Evolutionary conservation across 2,113 vertebrate species (phyloP).

Genomic region (Anolis carolinensis): DNA sequence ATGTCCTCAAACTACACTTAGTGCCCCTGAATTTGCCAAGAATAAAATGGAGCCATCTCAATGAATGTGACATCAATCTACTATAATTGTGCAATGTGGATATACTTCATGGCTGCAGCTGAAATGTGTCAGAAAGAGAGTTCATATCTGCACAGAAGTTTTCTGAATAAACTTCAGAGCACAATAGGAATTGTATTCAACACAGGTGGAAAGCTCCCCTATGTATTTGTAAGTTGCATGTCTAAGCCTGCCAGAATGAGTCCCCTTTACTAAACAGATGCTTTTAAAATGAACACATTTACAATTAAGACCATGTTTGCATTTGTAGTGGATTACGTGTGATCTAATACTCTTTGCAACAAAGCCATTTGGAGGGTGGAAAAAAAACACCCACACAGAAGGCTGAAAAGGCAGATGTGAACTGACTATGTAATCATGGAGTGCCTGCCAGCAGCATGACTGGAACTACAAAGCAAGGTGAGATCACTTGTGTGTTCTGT

Average conservation of each 20-base stretch:
- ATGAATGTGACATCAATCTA: no score
- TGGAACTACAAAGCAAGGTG: slow-evolving; percentile 40
- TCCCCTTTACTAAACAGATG: slow-evolving; percentile 29
- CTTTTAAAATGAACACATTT: slow-evolving; percentile 25
- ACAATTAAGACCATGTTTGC: slow-evolving; percentile 4
- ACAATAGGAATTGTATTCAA: not conserved
- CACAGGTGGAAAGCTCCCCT: not conserved
- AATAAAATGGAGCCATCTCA: no score
- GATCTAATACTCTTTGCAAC: not conserved
- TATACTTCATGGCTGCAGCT: no score
- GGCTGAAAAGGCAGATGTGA: slow-evolving; percentile 30
- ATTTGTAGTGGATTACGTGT: slow-evolving; percentile 5
- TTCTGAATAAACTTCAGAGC: not conserved
- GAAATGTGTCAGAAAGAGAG: not conserved
- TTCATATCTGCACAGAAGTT: not conserved
- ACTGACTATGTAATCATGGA: slow-evolving; percentile 26
- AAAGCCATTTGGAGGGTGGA: not conserved
- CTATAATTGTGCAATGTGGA: not conserved
- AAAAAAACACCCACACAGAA: slow-evolving; percentile 22
- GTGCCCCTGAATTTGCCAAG: not conserved
- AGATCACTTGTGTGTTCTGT: accelerated
- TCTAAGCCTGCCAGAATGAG: not conserved
- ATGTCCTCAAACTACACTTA: no score
- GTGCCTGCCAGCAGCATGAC: not conserved
- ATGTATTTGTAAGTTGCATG: not conserved